These are phyloP conservation scores for Oryzaephilus surinamensis DNA, from an alignment of 1,140 invertebrate species.

Conservation along the genomic window DNA sequence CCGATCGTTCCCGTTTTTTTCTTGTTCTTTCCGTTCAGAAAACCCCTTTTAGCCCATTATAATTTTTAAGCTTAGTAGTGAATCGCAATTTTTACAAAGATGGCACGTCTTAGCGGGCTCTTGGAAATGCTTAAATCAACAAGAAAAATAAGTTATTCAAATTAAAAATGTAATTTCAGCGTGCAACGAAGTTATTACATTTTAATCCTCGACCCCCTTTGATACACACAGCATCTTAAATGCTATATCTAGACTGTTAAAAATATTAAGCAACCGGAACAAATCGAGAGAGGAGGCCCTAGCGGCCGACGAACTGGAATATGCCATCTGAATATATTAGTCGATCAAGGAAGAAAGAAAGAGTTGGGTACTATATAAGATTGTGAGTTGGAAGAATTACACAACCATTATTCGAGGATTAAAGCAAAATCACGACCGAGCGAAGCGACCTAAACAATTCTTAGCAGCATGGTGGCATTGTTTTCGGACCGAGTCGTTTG, in stretches of 20 bases:
- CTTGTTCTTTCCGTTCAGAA: no score
- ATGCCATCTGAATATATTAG: constrained; percentile 26
- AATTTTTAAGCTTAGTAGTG: constrained; percentile 53
- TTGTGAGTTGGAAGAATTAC: constrained; percentile 29
- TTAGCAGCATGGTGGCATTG: constrained; percentile 32
- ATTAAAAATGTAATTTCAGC: constrained; percentile 55
- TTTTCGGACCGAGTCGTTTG: constrained; percentile 36
- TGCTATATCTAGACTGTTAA: constrained; percentile 32
- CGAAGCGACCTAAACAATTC: constrained; percentile 16
- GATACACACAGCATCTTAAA: constrained; percentile 29
- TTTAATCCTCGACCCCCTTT: constrained; percentile 35
- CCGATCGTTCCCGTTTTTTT: no score
- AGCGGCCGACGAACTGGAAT: constrained; percentile 15
- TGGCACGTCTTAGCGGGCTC: constrained; percentile 48
- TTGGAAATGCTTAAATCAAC: constrained; percentile 50
- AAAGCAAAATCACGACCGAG: constrained; percentile 34
- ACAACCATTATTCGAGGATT: constrained; percentile 37
- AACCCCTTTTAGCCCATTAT: constrained; percentile 40
- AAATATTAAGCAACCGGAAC: constrained; percentile 35
- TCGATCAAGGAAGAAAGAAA: constrained; percentile 22
- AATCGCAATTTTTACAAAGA: constrained; percentile 53
- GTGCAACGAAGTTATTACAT: constrained; percentile 35
- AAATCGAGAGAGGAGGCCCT: no score
- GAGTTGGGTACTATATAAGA: constrained; percentile 16
- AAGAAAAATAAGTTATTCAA: constrained; percentile 54